Evolutionary conservation across 2,888 invertebrate species (phyloP), one percentile per base, ranked within the genome.

Genomic region (Portevinia maculata): DNA sequence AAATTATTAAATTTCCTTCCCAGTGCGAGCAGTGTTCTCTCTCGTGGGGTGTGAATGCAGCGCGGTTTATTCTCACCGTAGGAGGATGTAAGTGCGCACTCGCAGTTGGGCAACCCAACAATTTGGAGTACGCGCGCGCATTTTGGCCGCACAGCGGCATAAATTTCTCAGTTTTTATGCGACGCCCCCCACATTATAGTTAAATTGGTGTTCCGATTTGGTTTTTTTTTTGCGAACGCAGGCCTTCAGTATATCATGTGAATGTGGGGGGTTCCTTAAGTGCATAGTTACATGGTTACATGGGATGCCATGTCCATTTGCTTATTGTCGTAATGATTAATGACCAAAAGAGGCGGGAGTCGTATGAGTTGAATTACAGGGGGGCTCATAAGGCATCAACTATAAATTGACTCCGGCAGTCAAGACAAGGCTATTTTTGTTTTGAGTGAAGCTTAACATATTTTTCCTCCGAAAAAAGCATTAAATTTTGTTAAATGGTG

Each of bases 241-340:
- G 24, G 24, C 59, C 19, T 17, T 7, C 59, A 41, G 50, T 74
- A 50, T 69, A 79, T 74, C 79, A 70, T 81, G 46, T 44, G 57
- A 55, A 75, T 59, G 69, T 79, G 50, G 64, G 64, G 75, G 57
- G 75, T 52, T 55, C 32, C 55, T 37, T 62, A 44, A 78, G 83
- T 71, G 64, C 65, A 71, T 64, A 21, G 53, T 81, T 76, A 70
- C 76, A 64, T 24, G 75, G 74, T 50, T 67, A 62, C 60, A 67
- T 67, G 75, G 64, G 57, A 64, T 64, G 46, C 59, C 52, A 28
- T 70, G 76, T 65, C 64, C 70, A 60, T 70, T 65, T 57, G 70
- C 76, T 76, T 71, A 76, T 81, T 76, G 81, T 81, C 76, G 41
- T 65, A 60, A 71, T 81, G 81, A 81, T 81, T 65, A 76, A 81